Evolutionary conservation across 2,113 vertebrate species (phyloP), one percentile per base, ranked within the genome.

Genomic region (Toxotes jaculatrix): DNA sequence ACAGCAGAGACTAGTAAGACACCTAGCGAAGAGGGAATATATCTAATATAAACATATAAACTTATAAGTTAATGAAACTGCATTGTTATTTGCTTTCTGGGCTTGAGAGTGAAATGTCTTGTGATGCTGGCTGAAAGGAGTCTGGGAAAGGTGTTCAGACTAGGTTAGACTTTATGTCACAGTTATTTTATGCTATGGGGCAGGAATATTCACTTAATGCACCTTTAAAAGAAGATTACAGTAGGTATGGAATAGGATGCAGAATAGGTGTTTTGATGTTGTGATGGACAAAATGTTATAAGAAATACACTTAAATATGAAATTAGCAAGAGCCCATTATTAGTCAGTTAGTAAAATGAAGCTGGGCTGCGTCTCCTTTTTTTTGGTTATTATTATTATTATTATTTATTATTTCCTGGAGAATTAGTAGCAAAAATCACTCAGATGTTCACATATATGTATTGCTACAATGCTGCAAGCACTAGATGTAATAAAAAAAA

Each of bases 201-300:
- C 75, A 79, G 71, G 79, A 73, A 77, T 67, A 23, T 32, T 84
- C 68, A 84, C 77, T 59, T 74, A 38, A 84, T 47, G 64, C 79
- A 83, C 69, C 62, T 88, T 78, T 83, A 68, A 77, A 78, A 77
- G 16, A 60, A 85, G 34, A 74, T 87, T 66, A 62, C 19, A 74
- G 32, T 72, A 42, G 55, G 69, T 83, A 42, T 65, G 79, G 80
- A 72, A 34, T 87, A 87, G 83, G 45, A 80, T 78, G 74, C 60
- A 73, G 70, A 86, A 60, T 91, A 68, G 45, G 63, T 90, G 79
- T 91, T 85, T 81, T 87, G 74, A 83, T 89, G 74, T 89, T 82
- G 80, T 91, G 70, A 86, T 80, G 85, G 90, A 85, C 64, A 82
- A 73, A 42, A 73, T 72, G 61, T 73, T 87, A 72, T 72, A 77